Conservation (phyloP, 1,140 invertebrate species). For the Drosophila ananassae region DNA sequence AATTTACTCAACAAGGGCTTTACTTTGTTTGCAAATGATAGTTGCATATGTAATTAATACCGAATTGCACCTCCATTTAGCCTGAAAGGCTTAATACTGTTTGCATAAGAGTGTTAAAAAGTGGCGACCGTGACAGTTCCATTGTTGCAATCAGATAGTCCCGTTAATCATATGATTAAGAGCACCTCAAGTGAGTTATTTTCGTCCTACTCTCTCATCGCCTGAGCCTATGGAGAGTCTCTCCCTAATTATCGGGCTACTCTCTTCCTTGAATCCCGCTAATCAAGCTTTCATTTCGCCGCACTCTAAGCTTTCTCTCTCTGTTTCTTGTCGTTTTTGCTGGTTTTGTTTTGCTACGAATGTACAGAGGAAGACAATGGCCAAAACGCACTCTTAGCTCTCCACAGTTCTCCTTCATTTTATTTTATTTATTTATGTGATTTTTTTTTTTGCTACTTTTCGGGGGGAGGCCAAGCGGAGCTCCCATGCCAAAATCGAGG, state of each 20-base stretch:
- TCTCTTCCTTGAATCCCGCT: constrained; percentile 9
- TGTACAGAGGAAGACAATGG: constrained; percentile 51
- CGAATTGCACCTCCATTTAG: background rate
- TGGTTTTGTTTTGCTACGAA: constrained; percentile 76
- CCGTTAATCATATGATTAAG: background rate
- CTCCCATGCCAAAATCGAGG: constrained; percentile 25
- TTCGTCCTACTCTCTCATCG: constrained; percentile 22
- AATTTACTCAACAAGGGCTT: background rate
- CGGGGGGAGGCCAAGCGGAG: constrained; percentile 4
- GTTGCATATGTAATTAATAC: constrained; percentile 35
- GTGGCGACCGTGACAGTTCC: background rate
- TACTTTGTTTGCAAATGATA: constrained; percentile 3
- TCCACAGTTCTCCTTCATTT: constrained; percentile 15
- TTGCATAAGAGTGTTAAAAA: background rate
- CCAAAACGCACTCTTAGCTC: constrained; percentile 18
- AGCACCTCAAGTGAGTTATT: background rate
- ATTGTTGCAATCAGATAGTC: background rate
- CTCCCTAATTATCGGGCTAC: constrained; percentile 11
- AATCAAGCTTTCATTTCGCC: constrained; percentile 54
- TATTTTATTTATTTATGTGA: constrained; percentile 55
- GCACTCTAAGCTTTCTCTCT: constrained; percentile 30
- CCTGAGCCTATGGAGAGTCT: constrained; percentile 27
- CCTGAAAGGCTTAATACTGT: background rate
- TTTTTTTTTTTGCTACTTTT: constrained; percentile 47
- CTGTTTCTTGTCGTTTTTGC: constrained; percentile 29